phyloP scores from a whole-genome alignment of 2,888 invertebrate genomes.

The Thymelicus acteon region DNA sequence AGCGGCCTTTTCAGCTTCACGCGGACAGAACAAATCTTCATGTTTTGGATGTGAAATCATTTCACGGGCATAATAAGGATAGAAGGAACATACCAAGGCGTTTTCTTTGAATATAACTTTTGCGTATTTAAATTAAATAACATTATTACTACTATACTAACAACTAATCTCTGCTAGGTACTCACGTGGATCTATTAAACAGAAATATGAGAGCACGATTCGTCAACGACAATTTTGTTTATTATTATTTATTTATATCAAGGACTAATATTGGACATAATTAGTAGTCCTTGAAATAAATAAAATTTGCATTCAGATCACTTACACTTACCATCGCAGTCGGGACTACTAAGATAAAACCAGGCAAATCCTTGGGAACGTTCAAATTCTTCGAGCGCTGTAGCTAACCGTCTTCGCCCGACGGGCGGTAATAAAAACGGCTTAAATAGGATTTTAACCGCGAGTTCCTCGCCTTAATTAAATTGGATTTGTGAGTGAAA shows the following conservation, averaged over 20 bases:
- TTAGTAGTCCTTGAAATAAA: conserved; percentile 52
- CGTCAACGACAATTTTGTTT: background rate
- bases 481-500: conserved; percentile 84
- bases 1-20: no score
- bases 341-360: conserved; percentile 75
- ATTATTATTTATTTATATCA: conserved; percentile 2
- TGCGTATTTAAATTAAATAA: no score
- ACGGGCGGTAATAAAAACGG: conserved; percentile 84
- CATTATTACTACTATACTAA: no score
- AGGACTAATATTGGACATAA: no score
- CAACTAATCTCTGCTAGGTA: no score
- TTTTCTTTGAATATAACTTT: no score
- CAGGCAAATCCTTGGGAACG: conserved; percentile 74
- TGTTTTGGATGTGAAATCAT: no score
- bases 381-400: conserved; percentile 79
- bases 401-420: conserved; percentile 81
- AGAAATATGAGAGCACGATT: background rate
- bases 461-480: conserved; percentile 84
- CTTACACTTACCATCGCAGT: conserved; percentile 69
- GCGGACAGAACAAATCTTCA: no score
- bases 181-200: no score
- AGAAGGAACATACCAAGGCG: background rate
- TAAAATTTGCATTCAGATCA: conserved; percentile 75
- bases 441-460: conserved; percentile 85
- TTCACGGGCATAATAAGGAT: no score